Evolutionary conservation across 1,140 invertebrate species (phyloP), one percentile per base, ranked within the genome.

Genomic region (Vollenhovia emeryi): DNA sequence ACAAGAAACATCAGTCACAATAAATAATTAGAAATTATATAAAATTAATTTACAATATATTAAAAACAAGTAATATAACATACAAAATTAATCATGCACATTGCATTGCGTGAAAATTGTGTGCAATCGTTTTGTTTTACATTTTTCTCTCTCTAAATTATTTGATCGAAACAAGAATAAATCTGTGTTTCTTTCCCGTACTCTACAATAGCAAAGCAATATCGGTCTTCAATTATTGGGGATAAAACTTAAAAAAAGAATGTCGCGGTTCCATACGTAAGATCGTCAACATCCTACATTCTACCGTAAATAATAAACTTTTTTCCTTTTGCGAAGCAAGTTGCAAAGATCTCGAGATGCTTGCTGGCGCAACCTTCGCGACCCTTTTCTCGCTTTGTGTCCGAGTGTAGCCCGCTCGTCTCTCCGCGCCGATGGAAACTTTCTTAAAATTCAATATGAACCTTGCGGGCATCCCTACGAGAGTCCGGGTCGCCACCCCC

Each of bases 401-500:
- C 50, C 83, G 60, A 48, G 74, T 50, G 6, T 40, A 64, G 55
- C n/a, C 55, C 43, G 52, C 24, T 48, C 85, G 74, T 87, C 55
- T 88, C 85, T 87, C 79, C 90, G 88, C 90, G 87, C 73, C 30
- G 75, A 79, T 76, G 84, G 80, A 86, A 88, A 92, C 88, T 93
- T 93, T 86, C 92, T 93, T 93, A 92, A 92, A 93, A 93, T 93
- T 93, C 92, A 93, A 93, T 93, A 93, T 92, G 90, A 92, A 74
- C 82, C 87, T 76, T 86, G 82, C 84, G 89, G 91, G 92, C 89
- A 92, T 89, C 90, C 87, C 87, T 82, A 66, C 89, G 86, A 87
- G 86, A 87, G 85, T 88, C 82, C 78, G 76, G 84, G 86, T 89
- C 89, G 85, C 80, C 88, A 90, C 79, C 76, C 73, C 59, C 88